Evolutionary conservation across 2,797 vertebrate genomes (phyloP), one percentile per base, ranked within the genome.

Genomic region (Esox lucius): DNA sequence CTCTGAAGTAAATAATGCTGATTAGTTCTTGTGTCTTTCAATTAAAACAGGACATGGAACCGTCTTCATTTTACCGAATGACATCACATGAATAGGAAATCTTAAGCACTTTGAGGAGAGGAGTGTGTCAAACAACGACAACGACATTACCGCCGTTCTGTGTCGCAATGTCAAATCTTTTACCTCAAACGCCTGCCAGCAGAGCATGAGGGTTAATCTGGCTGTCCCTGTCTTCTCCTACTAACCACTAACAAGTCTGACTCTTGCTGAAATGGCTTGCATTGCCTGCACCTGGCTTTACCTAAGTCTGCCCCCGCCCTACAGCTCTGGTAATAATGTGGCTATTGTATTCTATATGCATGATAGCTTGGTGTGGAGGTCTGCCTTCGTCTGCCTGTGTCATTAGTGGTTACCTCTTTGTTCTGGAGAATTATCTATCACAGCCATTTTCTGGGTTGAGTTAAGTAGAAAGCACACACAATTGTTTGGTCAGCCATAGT

Each of bases 361-460:
- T 89, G 88, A 78, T 69, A 85, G 91, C 92, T 91, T 90, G 91
- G 80, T 72, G 48, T 26, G 86, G 17, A 81, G 84, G 88, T 83
- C 84, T 86, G 87, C 87, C 89, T 92, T 90, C 89, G 84, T 90
- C 89, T 86, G 88, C 87, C 87, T 92, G 89, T 90, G 85, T 90
- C 90, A 61, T 61, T 61, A 90, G 91, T 90, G 79, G 90, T 91
- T 88, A 90, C 90, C 82, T 16, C 61, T 15, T 78, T 17, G 76
- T 66, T 81, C 76, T 42, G 73, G 70, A 76, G 11, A 4, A 71
- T 77, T 74, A 84, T 65, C 81, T 81, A 77, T 85, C 70, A 66
- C 80, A 62, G 76, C 76, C 53, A 66, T 51, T 83, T 75, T 81
- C 70, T 82, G 49, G 83, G 67, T 48, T 46, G 70, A 72, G 76